Evolutionary conservation across 1,140 invertebrate species (phyloP).

Genomic region (Liolophura sinensis): DNA sequence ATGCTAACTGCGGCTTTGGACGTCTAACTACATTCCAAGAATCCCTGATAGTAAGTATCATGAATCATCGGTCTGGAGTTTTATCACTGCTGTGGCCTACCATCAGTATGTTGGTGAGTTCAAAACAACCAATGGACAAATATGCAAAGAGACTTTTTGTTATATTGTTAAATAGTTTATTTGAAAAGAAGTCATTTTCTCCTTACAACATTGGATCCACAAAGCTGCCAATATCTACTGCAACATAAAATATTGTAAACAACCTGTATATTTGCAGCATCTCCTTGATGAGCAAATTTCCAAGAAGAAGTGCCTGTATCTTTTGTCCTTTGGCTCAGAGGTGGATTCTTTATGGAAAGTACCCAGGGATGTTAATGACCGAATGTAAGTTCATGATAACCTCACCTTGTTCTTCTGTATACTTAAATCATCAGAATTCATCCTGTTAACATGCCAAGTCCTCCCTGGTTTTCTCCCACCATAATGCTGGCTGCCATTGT

Average conservation of each 20-base stretch:
- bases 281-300: conserved; percentile 57
- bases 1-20: conserved; percentile 56
- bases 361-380: conserved; percentile 46
- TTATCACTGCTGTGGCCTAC: too few species aligned
- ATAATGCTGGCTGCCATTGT: background rate
- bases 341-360: conserved; percentile 51
- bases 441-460: too few species aligned
- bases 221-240: too few species aligned
- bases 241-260: too few species aligned
- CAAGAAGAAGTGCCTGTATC: conserved; percentile 47
- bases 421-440: background rate
- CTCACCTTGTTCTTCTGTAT: background rate
- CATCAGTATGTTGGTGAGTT: too few species aligned
- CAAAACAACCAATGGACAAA: too few species aligned
- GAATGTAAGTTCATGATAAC: conserved; percentile 42
- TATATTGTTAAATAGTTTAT: too few species aligned
- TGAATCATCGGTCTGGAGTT: background rate
- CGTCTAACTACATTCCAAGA: conserved; percentile 51
- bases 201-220: background rate
- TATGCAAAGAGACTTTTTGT: too few species aligned
- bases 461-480: too few species aligned
- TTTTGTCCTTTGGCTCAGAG: conserved; percentile 53
- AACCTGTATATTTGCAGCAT: conserved; percentile 40
- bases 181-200: background rate
- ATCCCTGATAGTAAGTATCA: conserved; percentile 47